phyloP scores from a whole-genome alignment of 2,888 invertebrate genomes.

The Vesta saturnalis region DNA sequence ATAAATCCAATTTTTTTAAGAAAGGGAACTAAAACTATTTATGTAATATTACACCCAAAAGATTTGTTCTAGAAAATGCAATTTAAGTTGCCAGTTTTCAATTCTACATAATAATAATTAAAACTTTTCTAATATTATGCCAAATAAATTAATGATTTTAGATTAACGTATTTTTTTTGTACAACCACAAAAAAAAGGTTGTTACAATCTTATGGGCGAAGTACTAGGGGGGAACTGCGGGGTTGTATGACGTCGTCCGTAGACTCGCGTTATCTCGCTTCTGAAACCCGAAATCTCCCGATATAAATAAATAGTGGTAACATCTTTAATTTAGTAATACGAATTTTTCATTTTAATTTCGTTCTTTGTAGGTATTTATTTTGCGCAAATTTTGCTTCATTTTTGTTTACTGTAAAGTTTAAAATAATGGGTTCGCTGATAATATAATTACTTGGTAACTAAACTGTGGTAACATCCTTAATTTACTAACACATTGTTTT shows the following conservation, averaged over 20 bases:
- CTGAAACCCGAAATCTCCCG: neutral
- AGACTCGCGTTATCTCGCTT: conserved; percentile 10
- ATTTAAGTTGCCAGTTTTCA: too few species aligned
- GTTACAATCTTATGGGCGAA: neutral
- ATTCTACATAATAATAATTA: too few species aligned
- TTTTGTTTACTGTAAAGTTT: neutral
- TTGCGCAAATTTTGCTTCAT: neutral
- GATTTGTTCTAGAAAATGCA: too few species aligned
- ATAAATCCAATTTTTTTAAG: too few species aligned
- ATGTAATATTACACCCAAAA: too few species aligned
- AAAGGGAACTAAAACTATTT: too few species aligned
- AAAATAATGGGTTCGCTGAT: neutral
- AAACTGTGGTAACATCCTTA: neutral
- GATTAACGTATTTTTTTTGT: too few species aligned
- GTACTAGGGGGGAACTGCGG: neutral
- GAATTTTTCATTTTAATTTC: neutral
- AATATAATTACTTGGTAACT: neutral
- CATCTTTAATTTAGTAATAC: neutral
- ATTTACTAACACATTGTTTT: neutral
- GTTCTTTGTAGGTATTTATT: neutral
- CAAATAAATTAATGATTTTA: too few species aligned
- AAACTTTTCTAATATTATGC: too few species aligned
- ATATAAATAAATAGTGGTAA: conserved; percentile 1
- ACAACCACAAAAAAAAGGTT: too few species aligned
- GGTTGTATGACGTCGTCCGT: neutral